Evolutionary conservation across 2,113 vertebrate species (phyloP).

Genomic region (Galemys pyrenaicus): DNA sequence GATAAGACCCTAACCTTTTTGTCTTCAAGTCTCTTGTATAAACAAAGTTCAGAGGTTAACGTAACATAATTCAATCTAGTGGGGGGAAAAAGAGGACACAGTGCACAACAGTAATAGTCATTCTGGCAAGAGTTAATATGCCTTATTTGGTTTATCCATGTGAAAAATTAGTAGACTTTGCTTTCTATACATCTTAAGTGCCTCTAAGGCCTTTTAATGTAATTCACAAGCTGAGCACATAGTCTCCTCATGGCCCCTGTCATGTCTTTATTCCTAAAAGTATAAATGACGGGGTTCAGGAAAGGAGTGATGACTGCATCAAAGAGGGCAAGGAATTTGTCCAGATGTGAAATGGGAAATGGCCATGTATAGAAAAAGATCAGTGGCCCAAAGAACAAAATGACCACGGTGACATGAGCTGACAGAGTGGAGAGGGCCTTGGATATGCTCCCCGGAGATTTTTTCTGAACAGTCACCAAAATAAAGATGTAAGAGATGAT

Average conservation of each 20-base stretch:
- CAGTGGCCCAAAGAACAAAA: constrained; percentile 63
- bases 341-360: constrained; percentile 48
- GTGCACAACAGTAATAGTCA: neutral
- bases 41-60: neutral
- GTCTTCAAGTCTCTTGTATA: neutral
- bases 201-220: constrained; percentile 38
- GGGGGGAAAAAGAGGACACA: neutral
- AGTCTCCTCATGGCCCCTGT: constrained; percentile 49
- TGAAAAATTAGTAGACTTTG: neutral
- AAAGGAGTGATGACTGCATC: constrained; percentile 62
- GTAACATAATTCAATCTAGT: neutral
- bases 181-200: neutral
- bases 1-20: neutral
- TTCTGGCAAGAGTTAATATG: neutral
- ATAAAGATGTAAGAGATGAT: constrained; percentile 64
- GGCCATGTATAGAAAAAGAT: constrained; percentile 65
- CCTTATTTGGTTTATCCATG: neutral
- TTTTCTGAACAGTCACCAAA: constrained; percentile 57
- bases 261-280: constrained; percentile 66
- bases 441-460: neutral
- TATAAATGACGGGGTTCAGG: constrained; percentile 63
- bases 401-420: constrained; percentile 61
- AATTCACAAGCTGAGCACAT: constrained; percentile 16
- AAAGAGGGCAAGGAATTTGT: constrained; percentile 65
- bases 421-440: constrained; percentile 64